Percentiles rank a stretch among this genome's conserved stretches.
Conservation (phyloP, 2,113 vertebrate genomes). For the Mesembrinibis cayennensis region DNA sequence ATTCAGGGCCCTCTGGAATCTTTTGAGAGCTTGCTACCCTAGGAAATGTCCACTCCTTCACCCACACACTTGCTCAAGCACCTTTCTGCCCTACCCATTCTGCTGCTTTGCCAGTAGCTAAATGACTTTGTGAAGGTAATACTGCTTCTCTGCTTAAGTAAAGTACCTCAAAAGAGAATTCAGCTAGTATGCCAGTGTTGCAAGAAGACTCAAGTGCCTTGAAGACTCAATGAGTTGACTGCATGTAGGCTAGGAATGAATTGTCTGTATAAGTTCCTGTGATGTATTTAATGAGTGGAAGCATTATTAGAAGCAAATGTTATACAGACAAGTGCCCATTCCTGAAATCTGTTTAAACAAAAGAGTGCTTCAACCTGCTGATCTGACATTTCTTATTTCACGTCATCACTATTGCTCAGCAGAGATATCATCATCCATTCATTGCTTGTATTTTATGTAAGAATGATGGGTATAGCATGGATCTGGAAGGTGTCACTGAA, state of each 20-base stretch:
- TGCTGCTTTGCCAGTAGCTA: background rate
- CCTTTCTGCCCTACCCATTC: background rate
- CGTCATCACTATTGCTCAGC: background rate
- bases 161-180: background rate
- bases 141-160: background rate
- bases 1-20: background rate
- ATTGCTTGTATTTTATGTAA: background rate
- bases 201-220: background rate
- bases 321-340: background rate
- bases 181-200: background rate
- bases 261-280: background rate
- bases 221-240: background rate
- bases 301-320: background rate
- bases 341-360: background rate
- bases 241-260: background rate
- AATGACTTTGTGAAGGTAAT: background rate
- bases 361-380: background rate
- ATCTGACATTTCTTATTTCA: background rate
- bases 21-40: background rate
- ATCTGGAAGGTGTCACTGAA: background rate
- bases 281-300: background rate
- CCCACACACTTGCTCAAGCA: background rate
- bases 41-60: background rate
- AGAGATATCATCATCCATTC: background rate
- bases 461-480: background rate